Conservation (phyloP, 37 sponge, comb jelly and placozoan species). For the Amphimedon queenslandica region DNA sequence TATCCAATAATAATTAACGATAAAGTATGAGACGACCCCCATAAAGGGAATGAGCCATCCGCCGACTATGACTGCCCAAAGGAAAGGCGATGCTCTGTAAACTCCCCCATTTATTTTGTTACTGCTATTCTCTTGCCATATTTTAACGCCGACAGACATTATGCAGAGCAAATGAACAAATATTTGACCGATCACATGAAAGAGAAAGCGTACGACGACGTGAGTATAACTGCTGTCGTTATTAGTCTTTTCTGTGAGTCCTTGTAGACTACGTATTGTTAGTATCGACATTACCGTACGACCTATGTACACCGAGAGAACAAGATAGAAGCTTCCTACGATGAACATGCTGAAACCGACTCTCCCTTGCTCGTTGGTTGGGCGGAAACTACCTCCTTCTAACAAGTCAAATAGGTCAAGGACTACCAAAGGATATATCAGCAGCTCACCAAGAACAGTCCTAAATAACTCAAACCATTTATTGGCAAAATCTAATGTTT, state of each 20-base stretch:
- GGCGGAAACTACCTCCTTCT: neutral
- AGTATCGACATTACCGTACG: conserved; percentile 15
- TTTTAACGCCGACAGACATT: conserved; percentile 25
- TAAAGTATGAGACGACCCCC: conserved; percentile 27
- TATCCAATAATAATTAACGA: conserved; percentile 46
- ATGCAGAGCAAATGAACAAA: conserved; percentile 19
- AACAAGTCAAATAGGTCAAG: conserved; percentile 49
- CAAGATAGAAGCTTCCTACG: conserved; percentile 24
- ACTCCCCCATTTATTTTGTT: neutral
- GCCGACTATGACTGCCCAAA: conserved; percentile 5
- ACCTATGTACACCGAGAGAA: conserved; percentile 38
- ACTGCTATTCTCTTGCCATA: conserved; percentile 33
- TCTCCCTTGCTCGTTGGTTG: neutral
- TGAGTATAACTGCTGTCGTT: neutral
- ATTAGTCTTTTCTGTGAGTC: neutral
- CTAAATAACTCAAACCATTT: conserved; percentile 36
- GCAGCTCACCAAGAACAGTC: conserved; percentile 23
- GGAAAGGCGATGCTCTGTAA: conserved; percentile 19
- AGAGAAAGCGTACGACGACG: conserved; percentile 18
- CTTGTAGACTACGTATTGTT: conserved; percentile 4
- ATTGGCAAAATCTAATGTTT: conserved; percentile 14
- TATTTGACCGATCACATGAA: conserved; percentile 24
- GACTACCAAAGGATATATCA: conserved; percentile 43
- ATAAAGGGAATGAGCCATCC: conserved; percentile 35
- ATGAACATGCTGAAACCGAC: conserved; percentile 23